These are phyloP conservation scores for Eira barbara DNA, from an alignment of 2,113 vertebrate species.

Conservation along the genomic window DNA sequence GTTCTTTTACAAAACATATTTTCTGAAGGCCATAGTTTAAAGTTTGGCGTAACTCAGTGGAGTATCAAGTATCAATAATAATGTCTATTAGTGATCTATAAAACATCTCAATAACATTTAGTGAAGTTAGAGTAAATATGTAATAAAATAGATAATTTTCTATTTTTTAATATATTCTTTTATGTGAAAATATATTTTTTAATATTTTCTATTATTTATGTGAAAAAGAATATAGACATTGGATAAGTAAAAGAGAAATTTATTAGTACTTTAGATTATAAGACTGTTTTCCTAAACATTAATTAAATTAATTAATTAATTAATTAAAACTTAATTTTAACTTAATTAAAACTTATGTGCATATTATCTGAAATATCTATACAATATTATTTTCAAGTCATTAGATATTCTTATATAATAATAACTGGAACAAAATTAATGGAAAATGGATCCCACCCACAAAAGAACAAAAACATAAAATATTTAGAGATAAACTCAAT, in stretches of 20 bases:
- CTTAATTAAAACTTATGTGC: background rate
- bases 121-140: background rate
- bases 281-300: background rate
- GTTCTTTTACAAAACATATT: background rate
- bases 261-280: background rate
- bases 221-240: background rate
- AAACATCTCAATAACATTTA: background rate
- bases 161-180: background rate
- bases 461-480: background rate
- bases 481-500: background rate
- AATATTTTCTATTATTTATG: background rate
- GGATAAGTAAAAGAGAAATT: background rate
- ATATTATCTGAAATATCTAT: background rate
- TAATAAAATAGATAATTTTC: background rate
- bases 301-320: background rate
- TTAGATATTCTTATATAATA: background rate
- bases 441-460: background rate
- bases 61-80: background rate
- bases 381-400: background rate
- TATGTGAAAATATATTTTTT: too few relatives aligned
- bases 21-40: background rate
- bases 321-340: background rate
- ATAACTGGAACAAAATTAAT: background rate
- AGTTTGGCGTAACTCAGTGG: background rate
- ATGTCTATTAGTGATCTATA: background rate